Evolutionary conservation across 2,888 invertebrate species (phyloP).

Genomic region (Ectemnius cavifrons): DNA sequence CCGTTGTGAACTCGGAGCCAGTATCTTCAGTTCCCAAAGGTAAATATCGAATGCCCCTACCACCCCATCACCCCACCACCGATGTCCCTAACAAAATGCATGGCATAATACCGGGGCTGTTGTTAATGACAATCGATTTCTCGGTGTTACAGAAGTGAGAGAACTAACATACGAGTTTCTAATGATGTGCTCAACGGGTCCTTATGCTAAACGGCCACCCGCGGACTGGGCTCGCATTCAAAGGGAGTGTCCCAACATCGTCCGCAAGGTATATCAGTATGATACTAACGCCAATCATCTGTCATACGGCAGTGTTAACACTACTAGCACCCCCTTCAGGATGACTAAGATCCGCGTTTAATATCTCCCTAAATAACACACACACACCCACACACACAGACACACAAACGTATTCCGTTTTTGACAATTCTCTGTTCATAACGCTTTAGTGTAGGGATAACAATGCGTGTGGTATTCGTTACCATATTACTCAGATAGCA

Average conservation of each 20-base stretch:
- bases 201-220: constrained; percentile 79
- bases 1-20: constrained; percentile 58
- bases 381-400: too few relatives aligned
- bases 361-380: constrained; percentile 19
- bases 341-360: constrained; percentile 23
- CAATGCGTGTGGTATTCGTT: background rate
- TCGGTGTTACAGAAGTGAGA: constrained; percentile 61
- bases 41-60: constrained; percentile 25
- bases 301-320: constrained; percentile 44
- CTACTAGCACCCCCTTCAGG: constrained; percentile 37
- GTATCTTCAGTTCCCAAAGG: constrained; percentile 59
- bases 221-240: constrained; percentile 80
- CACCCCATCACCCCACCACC: background rate
- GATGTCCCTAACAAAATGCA: background rate
- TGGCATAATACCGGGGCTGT: background rate
- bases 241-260: constrained; percentile 79
- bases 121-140: too few relatives aligned
- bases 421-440: constrained; percentile 20
- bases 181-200: constrained; percentile 80
- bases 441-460: constrained; percentile 11
- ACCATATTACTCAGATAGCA: constrained; percentile 25
- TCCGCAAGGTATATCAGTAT: constrained; percentile 78
- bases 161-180: constrained; percentile 78
- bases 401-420: constrained; percentile 20
- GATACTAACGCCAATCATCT: constrained; percentile 64